These are phyloP conservation scores for Sceloporus undulatus DNA, from an alignment of 2,113 vertebrate species.

Conservation along the genomic window DNA sequence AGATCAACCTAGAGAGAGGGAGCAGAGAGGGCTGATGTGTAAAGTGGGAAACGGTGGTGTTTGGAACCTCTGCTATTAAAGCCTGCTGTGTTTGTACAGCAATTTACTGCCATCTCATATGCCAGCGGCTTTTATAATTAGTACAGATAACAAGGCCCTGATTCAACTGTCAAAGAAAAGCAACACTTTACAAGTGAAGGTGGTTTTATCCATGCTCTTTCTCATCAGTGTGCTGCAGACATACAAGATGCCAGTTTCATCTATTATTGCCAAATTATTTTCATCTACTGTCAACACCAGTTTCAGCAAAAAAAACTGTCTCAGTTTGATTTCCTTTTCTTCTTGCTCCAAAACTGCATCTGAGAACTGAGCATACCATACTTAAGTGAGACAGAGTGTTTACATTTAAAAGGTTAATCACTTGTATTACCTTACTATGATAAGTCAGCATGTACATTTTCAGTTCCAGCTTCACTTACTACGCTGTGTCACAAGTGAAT, in stretches of 20 bases:
- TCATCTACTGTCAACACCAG: constrained; percentile 13
- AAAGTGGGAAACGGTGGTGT: neutral
- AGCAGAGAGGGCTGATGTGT: neutral
- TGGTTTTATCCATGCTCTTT: constrained; percentile 25
- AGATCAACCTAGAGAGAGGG: neutral
- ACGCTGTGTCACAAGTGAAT: constrained; percentile 19
- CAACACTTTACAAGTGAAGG: constrained; percentile 34
- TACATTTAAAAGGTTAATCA: constrained; percentile 20
- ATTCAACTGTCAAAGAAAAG: constrained; percentile 21
- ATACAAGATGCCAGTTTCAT: constrained; percentile 31
- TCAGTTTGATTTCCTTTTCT: constrained; percentile 7
- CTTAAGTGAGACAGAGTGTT: constrained; percentile 38
- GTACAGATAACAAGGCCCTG: constrained; percentile 23
- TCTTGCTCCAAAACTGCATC: neutral
- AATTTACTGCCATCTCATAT: neutral
- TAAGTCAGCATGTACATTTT: neutral
- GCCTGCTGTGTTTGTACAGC: neutral
- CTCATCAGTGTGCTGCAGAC: constrained; percentile 20
- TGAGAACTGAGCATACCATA: constrained; percentile 7
- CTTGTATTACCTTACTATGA: neutral
- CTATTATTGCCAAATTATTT: constrained; percentile 46
- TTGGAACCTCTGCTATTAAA: constrained; percentile 5
- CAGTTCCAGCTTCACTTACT: constrained; percentile 24
- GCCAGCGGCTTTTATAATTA: constrained; percentile 37
- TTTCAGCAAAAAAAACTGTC: constrained; percentile 20